Conservation (phyloP, 2,797 vertebrate species). For the Syngnathus acus region DNA sequence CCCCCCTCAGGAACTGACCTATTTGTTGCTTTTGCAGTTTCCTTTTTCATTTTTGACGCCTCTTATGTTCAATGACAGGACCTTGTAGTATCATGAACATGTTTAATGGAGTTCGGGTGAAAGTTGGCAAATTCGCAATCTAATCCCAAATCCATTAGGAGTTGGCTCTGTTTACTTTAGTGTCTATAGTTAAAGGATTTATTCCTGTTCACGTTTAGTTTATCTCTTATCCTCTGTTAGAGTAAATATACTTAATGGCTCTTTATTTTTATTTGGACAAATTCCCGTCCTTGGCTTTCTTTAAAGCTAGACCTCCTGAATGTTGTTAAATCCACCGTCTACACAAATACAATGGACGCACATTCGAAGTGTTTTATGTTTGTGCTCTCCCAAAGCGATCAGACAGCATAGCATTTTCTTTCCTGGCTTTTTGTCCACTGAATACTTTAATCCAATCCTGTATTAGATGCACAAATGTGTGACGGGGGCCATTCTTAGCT, state of each 20-base stretch:
- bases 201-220: neutral
- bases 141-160: neutral
- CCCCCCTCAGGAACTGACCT: neutral
- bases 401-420: neutral
- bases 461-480: neutral
- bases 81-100: neutral
- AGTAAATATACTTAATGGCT: neutral
- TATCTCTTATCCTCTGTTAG: neutral
- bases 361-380: neutral
- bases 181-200: neutral
- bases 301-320: neutral
- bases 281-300: neutral
- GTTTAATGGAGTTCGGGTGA: neutral
- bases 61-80: neutral
- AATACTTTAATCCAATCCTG: neutral
- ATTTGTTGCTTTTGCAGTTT: neutral
- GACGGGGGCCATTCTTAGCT: neutral
- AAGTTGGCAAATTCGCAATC: neutral
- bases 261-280: constrained; percentile 4
- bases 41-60: neutral
- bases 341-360: neutral
- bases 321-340: neutral
- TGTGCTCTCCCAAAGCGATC: neutral
- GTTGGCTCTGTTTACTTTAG: neutral
- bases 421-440: neutral